Evolutionary conservation across 2,113 vertebrate species (phyloP), one percentile per base, ranked within the genome.

Genomic region (Albula glossodonta): DNA sequence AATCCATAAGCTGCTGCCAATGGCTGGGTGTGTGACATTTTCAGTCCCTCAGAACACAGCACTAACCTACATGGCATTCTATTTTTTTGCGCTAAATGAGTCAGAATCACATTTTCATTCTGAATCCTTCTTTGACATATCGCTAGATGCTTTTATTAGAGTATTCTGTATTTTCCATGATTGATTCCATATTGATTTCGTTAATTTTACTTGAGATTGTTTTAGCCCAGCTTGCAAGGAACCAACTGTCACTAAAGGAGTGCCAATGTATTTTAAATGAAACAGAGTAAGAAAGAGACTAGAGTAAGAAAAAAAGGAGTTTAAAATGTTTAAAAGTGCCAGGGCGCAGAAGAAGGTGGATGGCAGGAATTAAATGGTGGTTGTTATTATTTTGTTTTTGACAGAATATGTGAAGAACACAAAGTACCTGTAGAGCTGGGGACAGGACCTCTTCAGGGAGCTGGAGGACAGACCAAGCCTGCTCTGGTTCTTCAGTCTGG

Each of bases 401-500:
- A 6, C 51, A 80, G 80, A 41, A 41, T 41, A 41, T 41, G 31
- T 41, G 0, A 41, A 41, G 31, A 41, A 41, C 31, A 41, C 31
- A 50, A 5, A 74, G 90, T 91, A 97, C 96, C 95, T 94, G 90
- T 97, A 97, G 60, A 97, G 63, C 86, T 97, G 96, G 50, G 96
- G 97, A 84, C 97, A 97, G 10, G 97, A 97, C 88, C 94, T 96
- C 92, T 97, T 97, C 80, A 97, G 91, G 49, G 96, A 94, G 25
- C 91, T 79, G 0, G 95, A 95, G 17, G 91, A 93, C 79, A 95
- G 87, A 48, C 93, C 96, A 85, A 97, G 87, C 77, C 93, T 93
- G 91, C 89, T 96, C 83, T 94, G 95, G 85, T 95, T 96, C 86
- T 91, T 94, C 78, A 94, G 1, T 66, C 94, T 93, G 0, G 94